Conservation (phyloP, 2,888 invertebrate species). For the Drosophila histrio region DNA sequence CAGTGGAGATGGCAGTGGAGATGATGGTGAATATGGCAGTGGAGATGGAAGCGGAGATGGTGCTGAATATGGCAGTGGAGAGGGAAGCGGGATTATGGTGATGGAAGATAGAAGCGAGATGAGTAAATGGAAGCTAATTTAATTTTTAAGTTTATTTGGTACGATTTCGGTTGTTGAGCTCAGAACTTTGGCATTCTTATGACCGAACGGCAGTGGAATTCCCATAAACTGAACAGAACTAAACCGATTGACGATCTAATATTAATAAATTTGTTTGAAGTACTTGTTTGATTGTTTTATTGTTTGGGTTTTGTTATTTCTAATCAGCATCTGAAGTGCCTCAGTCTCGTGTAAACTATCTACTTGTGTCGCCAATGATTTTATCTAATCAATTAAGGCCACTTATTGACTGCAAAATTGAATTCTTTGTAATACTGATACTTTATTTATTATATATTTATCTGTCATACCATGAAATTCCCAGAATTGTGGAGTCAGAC, state of each 20-base stretch:
- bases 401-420: slow-evolving; percentile 1
- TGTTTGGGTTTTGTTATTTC: background rate
- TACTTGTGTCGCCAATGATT: background rate
- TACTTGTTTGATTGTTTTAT: background rate
- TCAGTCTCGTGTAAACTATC: background rate
- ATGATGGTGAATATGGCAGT: background rate
- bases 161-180: no score
- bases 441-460: slow-evolving; percentile 8
- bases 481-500: background rate
- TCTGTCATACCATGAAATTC: background rate
- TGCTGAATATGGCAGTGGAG: background rate
- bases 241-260: slow-evolving; percentile 15
- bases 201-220: background rate
- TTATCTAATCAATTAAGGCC: slow-evolving; percentile 40
- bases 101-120: no score
- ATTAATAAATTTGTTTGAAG: background rate
- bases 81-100: slow-evolving; percentile 27
- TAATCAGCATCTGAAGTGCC: slow-evolving; percentile 24
- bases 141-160: no score
- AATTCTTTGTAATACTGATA: slow-evolving; percentile 15
- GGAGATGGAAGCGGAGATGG: background rate
- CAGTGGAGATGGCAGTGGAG: slow-evolving; percentile 29
- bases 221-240: background rate
- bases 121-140: no score
- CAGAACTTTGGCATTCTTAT: slow-evolving; percentile 24